Evolutionary conservation across 1,140 invertebrate species (phyloP).

Genomic region (Atta cephalotes): DNA sequence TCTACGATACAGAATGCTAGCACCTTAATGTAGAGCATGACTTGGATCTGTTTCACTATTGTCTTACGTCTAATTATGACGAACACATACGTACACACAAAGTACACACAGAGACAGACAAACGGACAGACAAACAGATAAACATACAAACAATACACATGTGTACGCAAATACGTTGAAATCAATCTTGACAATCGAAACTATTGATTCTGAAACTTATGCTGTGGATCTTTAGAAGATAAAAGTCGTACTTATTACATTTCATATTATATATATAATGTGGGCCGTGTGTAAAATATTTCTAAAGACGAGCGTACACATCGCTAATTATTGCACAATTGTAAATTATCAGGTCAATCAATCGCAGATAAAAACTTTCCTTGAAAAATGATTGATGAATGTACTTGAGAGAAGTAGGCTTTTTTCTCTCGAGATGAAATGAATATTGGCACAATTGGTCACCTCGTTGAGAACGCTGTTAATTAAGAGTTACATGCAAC

Average conservation of each 20-base stretch:
- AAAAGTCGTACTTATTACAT: conserved; percentile 63
- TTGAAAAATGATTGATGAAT: conserved; percentile 5
- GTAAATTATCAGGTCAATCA: conserved; percentile 43
- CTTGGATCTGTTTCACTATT: conserved; percentile 58
- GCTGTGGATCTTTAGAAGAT: conserved; percentile 61
- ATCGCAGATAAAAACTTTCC: background rate
- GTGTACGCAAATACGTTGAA: conserved; percentile 51
- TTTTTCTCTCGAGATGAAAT: conserved; percentile 9
- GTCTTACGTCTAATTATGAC: conserved; percentile 39
- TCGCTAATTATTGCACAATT: conserved; percentile 60
- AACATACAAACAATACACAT: conserved; percentile 39
- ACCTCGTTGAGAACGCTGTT: conserved; percentile 18
- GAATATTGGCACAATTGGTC: conserved; percentile 7
- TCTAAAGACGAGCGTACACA: conserved; percentile 50
- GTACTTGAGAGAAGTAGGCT: background rate
- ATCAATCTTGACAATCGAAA: conserved; percentile 80
- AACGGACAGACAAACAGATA: background rate
- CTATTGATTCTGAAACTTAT: conserved; percentile 65
- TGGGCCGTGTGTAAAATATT: conserved; percentile 61
- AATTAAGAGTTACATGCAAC: conserved; percentile 71
- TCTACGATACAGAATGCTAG: conserved; percentile 52
- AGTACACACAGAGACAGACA: background rate
- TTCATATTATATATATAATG: conserved; percentile 40
- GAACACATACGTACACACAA: background rate
- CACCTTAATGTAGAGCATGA: conserved; percentile 45